phyloP scores from a whole-genome alignment of 2,113 vertebrate species.

The human region GRCh38 chr1:84700001-84700500 shows the following conservation, averaged over 20 bases:
- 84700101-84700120: background rate
- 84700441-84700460: slow-evolving; percentile 3
- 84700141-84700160: slow-evolving; percentile 10
- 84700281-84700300: background rate
- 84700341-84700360: background rate
- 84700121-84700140: slow-evolving; percentile 8
- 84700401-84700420: background rate
- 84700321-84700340: background rate
- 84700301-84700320: background rate
- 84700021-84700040: background rate
- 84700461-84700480: background rate
- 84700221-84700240: background rate
- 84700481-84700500: background rate
- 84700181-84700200: background rate
- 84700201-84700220: background rate
- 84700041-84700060: slow-evolving; percentile 3
- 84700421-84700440: background rate
- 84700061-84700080: background rate
- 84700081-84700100: background rate
- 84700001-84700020: background rate
- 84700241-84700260: background rate
- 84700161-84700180: background rate
- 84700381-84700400: background rate
- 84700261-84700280: background rate
- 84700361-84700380: background rate